Base-by-base conservation (phyloP, 2,113 vertebrate genomes). In the Pseudolaguvia tuberculata region DNA sequence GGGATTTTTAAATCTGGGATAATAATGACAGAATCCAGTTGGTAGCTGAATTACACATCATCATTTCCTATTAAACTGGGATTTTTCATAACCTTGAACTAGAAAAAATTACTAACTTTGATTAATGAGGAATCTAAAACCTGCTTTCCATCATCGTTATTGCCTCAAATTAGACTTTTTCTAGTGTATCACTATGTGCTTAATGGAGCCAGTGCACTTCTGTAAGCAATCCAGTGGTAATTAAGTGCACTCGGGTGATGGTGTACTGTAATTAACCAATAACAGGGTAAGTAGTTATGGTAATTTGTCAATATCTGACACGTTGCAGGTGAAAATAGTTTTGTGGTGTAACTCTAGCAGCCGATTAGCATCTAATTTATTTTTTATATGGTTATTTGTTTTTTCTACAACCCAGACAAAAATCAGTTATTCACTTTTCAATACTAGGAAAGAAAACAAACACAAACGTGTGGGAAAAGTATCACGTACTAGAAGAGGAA, bases 371-470 rank as follows among this genome's bases (percentile, higher is more conserved):
- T 42, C 31, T 11, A 42, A 62, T 62, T 42, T 21, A 47, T 11
- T 17, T 47, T 48, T 14, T 3, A 47, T 42, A 13, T 52, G 25
- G 21, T 57, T 27, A 29, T 27, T 27, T 27, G 11, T 6, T 4
- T 35, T 35, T 35, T 6, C 31, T 35, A 35, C 31, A 6, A 35
- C 12, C 56, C 39, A 74, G 72, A 75, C 67, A 78, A 67, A 73
- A 72, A 50, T 21, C 21, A 3, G 69, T 73, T 69, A 57, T 76
- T 59, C 72, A 21, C 29, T 51, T 62, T 70, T 69, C 47, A 76
- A 78, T 76, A 35, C 52, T 21, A 81, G 73, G 76, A 78, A 81
- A 78, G 68, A 69, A 70, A 76, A 78, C 76, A 81, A 81, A 76
- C 68, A 69, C 15, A n/a, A 27, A 69, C 63, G 58, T 72, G 73